Evolutionary conservation across 2,888 invertebrate genomes (phyloP), one percentile per base, ranked within the genome.

Genomic region (Oscheius sp.): DNA sequence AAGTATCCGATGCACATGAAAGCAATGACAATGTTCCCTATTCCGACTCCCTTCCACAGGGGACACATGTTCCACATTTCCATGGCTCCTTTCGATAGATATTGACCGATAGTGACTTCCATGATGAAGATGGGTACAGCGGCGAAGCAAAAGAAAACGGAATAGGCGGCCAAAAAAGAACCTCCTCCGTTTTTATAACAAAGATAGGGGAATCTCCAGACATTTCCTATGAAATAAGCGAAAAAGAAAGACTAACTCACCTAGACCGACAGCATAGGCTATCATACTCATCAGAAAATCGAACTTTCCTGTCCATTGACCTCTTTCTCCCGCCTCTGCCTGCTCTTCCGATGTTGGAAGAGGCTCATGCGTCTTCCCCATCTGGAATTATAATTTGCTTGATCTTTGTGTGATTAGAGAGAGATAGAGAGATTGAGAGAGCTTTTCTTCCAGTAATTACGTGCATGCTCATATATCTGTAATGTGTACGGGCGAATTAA

Each of bases 131-230:
- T 86, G 1, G 86, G 86, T 22, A 86, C 80, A 2, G 86, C 85
- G 14, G 80, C 85, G 6, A 85, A 56, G 17, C 66, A 62, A 80
- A 86, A 86, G 75, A 85, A 86, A 22, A 84, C 65, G 12, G 80
- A 66, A 67, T 86, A 86, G 44, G 77, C 85, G 17, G 84, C 78
- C n/a, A 86, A 79, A 63, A 86, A 86, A 0, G 86, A 73, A 44
- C 83, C 86, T 28, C 86, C 86, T 28, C 86, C 86, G 64, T 86
- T 86, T 69, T 84, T 84, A 75, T 77, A 86, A 71, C 86, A 86
- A 5, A 86, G 75, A 72, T 86, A 86, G 2, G 86, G 86, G 67
- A 86, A 86, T 8, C 86, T 75, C 86, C 86, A 86, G 33, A 86
- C 85, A 64, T 85, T 85, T 8, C 85, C 81, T 83, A n/a, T n/a